Conservation (phyloP, 2,797 vertebrate species). For the Chloroceryle amazona region DNA sequence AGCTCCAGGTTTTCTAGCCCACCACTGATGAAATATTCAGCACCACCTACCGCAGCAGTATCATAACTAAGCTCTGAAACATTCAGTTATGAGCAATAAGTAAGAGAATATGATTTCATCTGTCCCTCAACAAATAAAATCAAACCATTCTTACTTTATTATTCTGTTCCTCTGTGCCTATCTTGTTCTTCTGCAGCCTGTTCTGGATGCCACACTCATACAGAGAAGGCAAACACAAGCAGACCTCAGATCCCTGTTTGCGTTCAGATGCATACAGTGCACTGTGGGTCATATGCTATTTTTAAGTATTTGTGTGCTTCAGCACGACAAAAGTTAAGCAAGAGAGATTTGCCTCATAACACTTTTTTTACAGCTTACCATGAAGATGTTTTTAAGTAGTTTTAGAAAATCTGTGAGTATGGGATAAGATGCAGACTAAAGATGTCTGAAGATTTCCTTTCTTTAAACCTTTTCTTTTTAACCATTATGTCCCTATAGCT, state of each 20-base stretch:
- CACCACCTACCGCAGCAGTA: background rate
- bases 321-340: background rate
- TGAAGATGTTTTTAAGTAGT: background rate
- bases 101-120: background rate
- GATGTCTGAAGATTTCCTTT: background rate
- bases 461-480: background rate
- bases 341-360: background rate
- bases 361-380: background rate
- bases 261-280: background rate
- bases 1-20: background rate
- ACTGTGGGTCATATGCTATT: background rate
- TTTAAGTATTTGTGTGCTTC: background rate
- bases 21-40: background rate
- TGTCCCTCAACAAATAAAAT: background rate
- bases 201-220: background rate
- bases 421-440: background rate
- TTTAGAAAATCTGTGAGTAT: background rate
- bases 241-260: background rate
- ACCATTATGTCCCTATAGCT: background rate
- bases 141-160: background rate
- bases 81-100: background rate
- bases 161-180: background rate
- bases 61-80: background rate
- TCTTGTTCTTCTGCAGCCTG: background rate
- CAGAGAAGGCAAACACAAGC: background rate